Evolutionary conservation across 2,888 invertebrate species (phyloP).

Genomic region (Meiosimyza platycephala): DNA sequence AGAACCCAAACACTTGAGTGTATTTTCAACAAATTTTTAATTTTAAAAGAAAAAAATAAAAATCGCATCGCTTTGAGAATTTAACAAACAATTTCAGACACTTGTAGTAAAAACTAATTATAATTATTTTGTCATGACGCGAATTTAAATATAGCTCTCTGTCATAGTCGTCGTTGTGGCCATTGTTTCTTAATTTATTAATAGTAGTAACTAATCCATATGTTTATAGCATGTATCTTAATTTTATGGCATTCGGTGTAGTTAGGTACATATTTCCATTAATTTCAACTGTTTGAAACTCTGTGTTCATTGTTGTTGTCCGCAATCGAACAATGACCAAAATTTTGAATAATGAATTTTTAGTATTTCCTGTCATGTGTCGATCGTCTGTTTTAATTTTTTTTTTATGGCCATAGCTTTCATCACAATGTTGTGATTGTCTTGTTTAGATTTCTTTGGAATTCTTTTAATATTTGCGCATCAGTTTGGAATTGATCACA

Average conservation of each 20-base stretch:
- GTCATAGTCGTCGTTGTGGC: not conserved
- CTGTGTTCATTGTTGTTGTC: no score
- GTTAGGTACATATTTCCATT: no score
- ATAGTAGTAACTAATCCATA: not conserved
- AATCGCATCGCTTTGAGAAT: not conserved
- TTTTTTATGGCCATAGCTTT: no score
- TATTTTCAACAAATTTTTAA: not conserved
- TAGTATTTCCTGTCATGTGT: slow-evolving; percentile 40
- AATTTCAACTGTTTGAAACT: no score
- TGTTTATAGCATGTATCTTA: no score
- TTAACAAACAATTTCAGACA: not conserved
- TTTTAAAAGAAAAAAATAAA: not conserved
- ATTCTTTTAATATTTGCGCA: not conserved
- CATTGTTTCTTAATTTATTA: not conserved
- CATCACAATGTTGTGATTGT: no score
- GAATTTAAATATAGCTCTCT: slow-evolving; percentile 3
- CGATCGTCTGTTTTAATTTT: not conserved
- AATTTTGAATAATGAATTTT: slow-evolving; percentile 39
- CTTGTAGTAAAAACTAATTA: slow-evolving; percentile 4
- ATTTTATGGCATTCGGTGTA: no score
- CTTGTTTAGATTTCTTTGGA: not conserved
- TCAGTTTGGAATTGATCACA: not conserved
- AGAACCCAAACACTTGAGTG: not conserved
- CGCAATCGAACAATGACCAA: no score
- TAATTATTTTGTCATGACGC: slow-evolving; percentile 7